A percentile compares a stretch with the other conserved stretches of the same genome.
Evolutionary conservation across 1,140 invertebrate species (phyloP).

Genomic region (Panagrolaimus sp.): DNA sequence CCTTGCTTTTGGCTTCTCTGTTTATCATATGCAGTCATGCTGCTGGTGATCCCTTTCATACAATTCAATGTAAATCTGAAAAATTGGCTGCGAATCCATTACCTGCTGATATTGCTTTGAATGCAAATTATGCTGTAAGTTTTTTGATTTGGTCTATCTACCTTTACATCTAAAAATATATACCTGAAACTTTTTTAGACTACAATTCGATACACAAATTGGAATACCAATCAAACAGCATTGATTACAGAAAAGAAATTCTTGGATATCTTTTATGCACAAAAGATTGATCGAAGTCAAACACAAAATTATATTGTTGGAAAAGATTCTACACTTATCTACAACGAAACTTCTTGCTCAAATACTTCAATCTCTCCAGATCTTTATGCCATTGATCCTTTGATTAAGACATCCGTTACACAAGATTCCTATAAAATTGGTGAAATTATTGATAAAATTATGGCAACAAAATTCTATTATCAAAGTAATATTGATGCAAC

Average conservation of each 20-base stretch:
- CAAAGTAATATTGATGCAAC: background rate
- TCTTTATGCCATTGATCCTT: background rate
- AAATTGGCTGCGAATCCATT: no score
- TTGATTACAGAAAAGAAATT: slow-evolving; percentile 18
- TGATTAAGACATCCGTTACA: background rate
- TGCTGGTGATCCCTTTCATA: no score
- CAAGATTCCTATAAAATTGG: slow-evolving; percentile 1
- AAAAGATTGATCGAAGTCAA: slow-evolving; percentile 10
- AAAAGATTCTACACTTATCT: background rate
- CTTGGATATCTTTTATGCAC: background rate
- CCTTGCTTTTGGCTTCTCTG: no score
- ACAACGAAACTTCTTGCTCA: background rate
- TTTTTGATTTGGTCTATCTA: background rate
- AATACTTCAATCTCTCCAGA: background rate
- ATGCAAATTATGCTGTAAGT: slow-evolving; percentile 5
- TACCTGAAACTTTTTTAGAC: background rate
- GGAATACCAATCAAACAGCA: slow-evolving; percentile 1
- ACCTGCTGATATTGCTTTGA: no score
- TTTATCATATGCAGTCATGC: no score
- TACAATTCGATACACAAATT: slow-evolving; percentile 19
- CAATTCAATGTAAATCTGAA: no score
- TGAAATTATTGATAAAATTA: slow-evolving; percentile 5
- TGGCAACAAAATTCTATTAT: background rate
- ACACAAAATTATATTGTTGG: slow-evolving; percentile 11
- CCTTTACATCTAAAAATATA: background rate